Evolutionary conservation across 2,888 invertebrate genomes (phyloP).

Genomic region (Drosophila tripunctata): DNA sequence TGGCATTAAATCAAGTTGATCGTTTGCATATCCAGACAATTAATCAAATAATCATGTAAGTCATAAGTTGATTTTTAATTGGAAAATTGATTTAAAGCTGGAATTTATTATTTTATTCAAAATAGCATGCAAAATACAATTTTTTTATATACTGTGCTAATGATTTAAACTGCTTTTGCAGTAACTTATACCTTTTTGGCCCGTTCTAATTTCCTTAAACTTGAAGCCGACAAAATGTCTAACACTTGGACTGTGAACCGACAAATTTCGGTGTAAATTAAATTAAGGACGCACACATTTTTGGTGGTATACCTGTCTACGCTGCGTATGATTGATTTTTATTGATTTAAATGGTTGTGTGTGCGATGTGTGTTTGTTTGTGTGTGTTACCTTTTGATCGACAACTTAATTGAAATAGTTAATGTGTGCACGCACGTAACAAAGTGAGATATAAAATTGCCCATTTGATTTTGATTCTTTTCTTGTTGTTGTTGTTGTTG

Average conservation of each 20-base stretch:
- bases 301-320: conserved; percentile 23
- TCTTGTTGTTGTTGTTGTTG: too few relatives aligned
- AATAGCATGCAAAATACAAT: too few relatives aligned
- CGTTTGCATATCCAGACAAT: too few relatives aligned
- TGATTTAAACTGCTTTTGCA: too few relatives aligned
- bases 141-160: too few relatives aligned
- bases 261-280: conserved; percentile 48
- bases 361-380: background rate
- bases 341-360: conserved; percentile 65
- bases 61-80: conserved; percentile 59
- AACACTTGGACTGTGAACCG: conserved; percentile 45
- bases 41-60: conserved; percentile 19
- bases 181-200: too few relatives aligned
- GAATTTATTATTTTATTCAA: conserved; percentile 60
- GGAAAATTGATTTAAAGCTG: conserved; percentile 65
- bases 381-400: conserved; percentile 54
- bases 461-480: conserved; percentile 41
- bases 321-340: conserved; percentile 71
- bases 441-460: conserved; percentile 41
- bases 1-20: too few relatives aligned
- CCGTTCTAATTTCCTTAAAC: conserved; percentile 19
- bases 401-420: conserved; percentile 77
- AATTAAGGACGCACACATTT: conserved; percentile 54
- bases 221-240: conserved; percentile 35
- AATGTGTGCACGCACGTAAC: conserved; percentile 53